Evolutionary conservation across 2,797 vertebrate species (phyloP).

Genomic region (Cyclura pinguis): DNA sequence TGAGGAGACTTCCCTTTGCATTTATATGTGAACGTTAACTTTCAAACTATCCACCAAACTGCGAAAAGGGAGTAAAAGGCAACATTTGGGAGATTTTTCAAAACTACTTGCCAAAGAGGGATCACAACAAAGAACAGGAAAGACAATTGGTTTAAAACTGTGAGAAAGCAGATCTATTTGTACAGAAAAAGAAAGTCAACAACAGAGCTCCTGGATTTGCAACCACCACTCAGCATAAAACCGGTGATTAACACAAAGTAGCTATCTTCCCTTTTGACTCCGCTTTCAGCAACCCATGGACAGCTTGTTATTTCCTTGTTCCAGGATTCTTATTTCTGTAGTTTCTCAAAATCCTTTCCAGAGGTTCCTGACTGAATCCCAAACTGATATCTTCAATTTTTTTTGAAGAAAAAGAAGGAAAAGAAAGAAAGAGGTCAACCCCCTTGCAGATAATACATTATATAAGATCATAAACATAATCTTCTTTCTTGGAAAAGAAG

Average conservation of each 20-base stretch:
- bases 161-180: conserved; percentile 19
- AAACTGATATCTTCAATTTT: background rate
- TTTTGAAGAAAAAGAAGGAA: background rate
- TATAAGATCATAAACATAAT: background rate
- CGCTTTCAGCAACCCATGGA: background rate
- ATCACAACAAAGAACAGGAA: conserved; percentile 18
- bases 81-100: conserved; percentile 39
- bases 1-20: conserved; percentile 34
- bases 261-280: background rate
- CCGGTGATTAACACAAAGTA: background rate
- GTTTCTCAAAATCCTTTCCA: conserved; percentile 4
- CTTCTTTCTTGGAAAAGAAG: background rate
- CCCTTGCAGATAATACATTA: background rate
- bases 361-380: background rate
- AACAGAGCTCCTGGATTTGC: background rate
- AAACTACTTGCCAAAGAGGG: conserved; percentile 33
- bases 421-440: too few species aligned
- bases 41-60: conserved; percentile 39
- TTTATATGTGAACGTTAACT: conserved; percentile 52
- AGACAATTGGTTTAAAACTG: conserved; percentile 47
- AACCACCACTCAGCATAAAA: background rate
- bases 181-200: background rate
- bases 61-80: conserved; percentile 22
- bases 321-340: background rate
- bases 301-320: background rate